phyloP scores from a whole-genome alignment of 2,888 invertebrate species.

The Drosophila recens region DNA sequence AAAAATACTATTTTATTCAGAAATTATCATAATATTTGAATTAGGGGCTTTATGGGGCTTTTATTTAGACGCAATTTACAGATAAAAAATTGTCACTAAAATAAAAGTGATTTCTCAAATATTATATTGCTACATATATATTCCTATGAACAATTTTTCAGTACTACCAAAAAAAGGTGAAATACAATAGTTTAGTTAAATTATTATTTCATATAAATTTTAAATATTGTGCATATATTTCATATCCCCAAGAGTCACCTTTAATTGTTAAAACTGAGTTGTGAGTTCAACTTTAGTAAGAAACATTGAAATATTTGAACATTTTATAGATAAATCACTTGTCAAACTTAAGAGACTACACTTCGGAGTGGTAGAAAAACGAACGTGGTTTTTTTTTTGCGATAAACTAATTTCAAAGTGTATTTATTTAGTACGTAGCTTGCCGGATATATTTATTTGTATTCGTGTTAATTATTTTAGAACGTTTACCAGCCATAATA shows the following conservation, averaged over 20 bases:
- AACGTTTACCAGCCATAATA: conserved; percentile 43
- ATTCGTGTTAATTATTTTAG: conserved; percentile 49
- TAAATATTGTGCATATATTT: conserved; percentile 1
- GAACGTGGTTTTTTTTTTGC: conserved; percentile 1
- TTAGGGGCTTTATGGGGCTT: background rate
- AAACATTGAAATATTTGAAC: background rate
- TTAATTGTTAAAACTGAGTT: conserved; percentile 11
- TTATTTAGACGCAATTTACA: background rate
- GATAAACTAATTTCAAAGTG: conserved; percentile 36
- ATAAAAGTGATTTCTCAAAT: background rate
- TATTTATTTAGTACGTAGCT: conserved; percentile 13
- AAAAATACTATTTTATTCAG: conserved; percentile 3
- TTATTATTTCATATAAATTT: conserved; percentile 12
- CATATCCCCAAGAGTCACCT: background rate
- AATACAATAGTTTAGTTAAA: background rate
- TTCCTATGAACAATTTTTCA: background rate
- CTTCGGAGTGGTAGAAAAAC: conserved; percentile 7
- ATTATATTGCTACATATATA: background rate
- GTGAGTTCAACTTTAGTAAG: background rate
- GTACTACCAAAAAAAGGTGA: background rate
- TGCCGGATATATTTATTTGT: conserved; percentile 30
- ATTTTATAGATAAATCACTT: conserved; percentile 10
- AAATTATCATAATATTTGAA: background rate
- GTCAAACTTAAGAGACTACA: conserved; percentile 6
- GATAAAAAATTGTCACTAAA: background rate